These are phyloP conservation scores for Panurus biarmicus DNA, from an alignment of 2,113 vertebrate species.

Conservation along the genomic window DNA sequence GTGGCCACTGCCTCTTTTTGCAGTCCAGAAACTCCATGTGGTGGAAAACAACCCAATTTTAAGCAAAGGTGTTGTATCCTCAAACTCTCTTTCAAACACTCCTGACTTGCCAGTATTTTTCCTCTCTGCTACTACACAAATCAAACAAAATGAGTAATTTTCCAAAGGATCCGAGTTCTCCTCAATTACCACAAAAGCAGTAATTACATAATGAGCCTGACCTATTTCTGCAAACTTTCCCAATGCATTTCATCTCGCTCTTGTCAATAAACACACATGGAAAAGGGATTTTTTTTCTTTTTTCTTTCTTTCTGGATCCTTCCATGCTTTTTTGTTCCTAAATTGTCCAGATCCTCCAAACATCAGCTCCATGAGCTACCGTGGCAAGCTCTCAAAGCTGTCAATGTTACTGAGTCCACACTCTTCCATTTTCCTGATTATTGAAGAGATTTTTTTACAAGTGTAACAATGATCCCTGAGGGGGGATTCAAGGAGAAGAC, in stretches of 20 bases:
- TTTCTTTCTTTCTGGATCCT: background rate
- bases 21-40: background rate
- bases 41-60: background rate
- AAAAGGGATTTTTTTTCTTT: too few species aligned
- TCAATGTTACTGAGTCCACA: background rate
- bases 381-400: fast-evolving
- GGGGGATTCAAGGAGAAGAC: background rate
- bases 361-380: background rate
- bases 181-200: background rate
- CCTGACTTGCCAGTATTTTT: background rate
- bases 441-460: background rate
- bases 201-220: background rate
- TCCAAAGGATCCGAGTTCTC: background rate
- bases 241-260: background rate
- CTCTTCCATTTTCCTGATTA: fast-evolving
- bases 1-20: background rate
- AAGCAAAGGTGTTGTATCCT: background rate
- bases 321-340: background rate
- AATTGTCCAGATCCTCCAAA: background rate
- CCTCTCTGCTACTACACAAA: background rate
- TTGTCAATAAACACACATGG: background rate
- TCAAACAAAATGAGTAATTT: background rate
- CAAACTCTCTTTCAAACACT: background rate
- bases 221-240: background rate
- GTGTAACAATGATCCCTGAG: background rate